Conservation (phyloP, 2,797 vertebrate genomes). For the Hemitrygon akajei region DNA sequence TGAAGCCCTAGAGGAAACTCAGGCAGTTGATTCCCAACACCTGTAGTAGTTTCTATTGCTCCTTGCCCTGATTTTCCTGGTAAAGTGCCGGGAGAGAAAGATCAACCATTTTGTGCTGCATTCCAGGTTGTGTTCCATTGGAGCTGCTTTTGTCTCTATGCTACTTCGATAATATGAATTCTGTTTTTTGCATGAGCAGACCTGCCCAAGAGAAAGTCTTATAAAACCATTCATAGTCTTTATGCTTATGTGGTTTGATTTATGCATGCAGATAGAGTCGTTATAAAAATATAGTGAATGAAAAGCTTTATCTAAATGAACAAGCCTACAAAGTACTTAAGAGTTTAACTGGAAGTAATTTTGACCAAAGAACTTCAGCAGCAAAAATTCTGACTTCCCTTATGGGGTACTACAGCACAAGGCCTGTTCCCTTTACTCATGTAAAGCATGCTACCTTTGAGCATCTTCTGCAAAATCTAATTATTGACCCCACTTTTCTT, state of each 20-base stretch:
- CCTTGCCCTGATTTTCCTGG: background rate
- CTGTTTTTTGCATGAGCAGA: background rate
- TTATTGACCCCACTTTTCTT: no score
- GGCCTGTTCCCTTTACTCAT: background rate
- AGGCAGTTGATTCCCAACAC: background rate
- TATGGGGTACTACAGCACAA: background rate
- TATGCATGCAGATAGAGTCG: background rate
- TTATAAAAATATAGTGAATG: background rate
- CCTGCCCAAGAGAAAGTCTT: background rate
- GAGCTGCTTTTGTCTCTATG: background rate
- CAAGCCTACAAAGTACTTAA: background rate
- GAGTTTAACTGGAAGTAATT: background rate
- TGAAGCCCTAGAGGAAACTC: background rate
- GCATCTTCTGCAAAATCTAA: no score
- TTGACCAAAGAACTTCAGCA: background rate
- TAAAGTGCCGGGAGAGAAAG: background rate
- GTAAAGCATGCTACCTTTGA: no score
- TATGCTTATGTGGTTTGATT: background rate
- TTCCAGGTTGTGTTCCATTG: background rate
- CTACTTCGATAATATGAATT: background rate
- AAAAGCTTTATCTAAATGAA: background rate
- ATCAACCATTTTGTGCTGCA: background rate
- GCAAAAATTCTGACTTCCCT: background rate
- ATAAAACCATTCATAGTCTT: background rate
- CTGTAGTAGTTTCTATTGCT: background rate